phyloP scores from a whole-genome alignment of 2,113 vertebrate genomes.

The Rhynchomys soricoides region DNA sequence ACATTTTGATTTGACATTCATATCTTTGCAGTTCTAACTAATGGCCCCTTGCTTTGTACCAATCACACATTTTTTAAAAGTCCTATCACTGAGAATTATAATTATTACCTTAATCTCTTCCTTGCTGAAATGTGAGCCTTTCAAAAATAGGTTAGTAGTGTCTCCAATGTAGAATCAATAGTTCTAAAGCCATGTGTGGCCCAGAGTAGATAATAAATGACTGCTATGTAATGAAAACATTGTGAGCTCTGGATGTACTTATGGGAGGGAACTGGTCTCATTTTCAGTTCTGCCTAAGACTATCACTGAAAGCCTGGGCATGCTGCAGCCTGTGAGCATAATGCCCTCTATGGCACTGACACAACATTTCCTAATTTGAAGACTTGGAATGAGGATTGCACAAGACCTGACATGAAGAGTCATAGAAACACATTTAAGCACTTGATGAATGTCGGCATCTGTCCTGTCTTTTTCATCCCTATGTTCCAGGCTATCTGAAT shows the following conservation, averaged over 20 bases:
- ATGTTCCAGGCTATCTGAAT: neutral
- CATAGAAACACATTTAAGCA: neutral
- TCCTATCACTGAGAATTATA: slow-evolving; percentile 47
- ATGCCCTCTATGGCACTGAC: neutral
- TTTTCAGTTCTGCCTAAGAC: neutral
- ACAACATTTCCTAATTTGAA: neutral
- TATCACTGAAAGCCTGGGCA: neutral
- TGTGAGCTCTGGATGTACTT: neutral
- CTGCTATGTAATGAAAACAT: neutral
- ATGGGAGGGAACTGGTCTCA: no score
- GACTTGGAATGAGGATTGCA: neutral
- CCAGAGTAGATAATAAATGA: slow-evolving; percentile 46
- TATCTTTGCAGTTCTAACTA: neutral
- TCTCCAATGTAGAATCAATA: slow-evolving; percentile 66
- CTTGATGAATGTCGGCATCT: neutral
- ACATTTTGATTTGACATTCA: accelerated
- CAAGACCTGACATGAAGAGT: neutral
- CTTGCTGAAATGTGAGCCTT: slow-evolving; percentile 43
- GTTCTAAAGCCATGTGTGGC: slow-evolving; percentile 55
- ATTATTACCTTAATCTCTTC: slow-evolving; percentile 64
- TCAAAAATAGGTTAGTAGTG: slow-evolving; percentile 21
- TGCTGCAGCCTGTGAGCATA: neutral
- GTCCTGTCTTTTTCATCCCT: neutral
- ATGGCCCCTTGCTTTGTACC: neutral
- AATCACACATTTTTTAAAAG: neutral